These are phyloP conservation scores for Botrylloides violaceus DNA, from an alignment of 23 tunicate species.

Conservation along the genomic window DNA sequence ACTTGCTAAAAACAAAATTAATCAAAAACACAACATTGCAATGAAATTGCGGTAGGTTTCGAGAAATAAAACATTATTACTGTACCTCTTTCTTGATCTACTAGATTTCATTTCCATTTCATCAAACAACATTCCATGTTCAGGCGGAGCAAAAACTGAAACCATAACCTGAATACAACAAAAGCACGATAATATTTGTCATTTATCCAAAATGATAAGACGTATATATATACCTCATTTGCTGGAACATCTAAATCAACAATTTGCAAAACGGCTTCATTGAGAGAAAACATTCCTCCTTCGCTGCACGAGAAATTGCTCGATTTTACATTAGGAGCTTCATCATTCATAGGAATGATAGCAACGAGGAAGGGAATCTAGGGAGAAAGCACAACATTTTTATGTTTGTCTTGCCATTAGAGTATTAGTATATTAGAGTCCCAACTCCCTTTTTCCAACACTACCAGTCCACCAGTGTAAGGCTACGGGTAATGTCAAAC, in stretches of 20 bases:
- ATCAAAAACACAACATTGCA: no score
- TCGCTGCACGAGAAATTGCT: slow-evolving; percentile 67
- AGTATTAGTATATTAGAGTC: no score
- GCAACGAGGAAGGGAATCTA: slow-evolving; percentile 77
- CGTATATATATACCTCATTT: slow-evolving; percentile 67
- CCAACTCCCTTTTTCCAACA: no score
- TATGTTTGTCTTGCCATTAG: no score
- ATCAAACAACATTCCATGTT: slow-evolving; percentile 82
- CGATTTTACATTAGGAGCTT: slow-evolving; percentile 38
- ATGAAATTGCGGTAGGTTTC: no score
- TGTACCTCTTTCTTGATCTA: slow-evolving; percentile 36
- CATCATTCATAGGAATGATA: slow-evolving; percentile 75
- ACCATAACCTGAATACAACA: slow-evolving; percentile 64
- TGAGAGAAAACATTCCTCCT: slow-evolving; percentile 47
- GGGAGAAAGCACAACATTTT: no score
- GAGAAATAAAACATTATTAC: background rate
- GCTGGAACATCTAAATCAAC: slow-evolving; percentile 71
- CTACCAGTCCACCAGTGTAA: background rate
- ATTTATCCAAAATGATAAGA: background rate
- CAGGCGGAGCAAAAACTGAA: slow-evolving; percentile 33
- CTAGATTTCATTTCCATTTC: slow-evolving; percentile 70
- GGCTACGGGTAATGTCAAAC: no score
- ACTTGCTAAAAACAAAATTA: no score
- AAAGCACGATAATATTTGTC: background rate
- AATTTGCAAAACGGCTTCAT: slow-evolving; percentile 27